Base-by-base conservation (phyloP, 2,797 vertebrate species). In the Sebastes minor region DNA sequence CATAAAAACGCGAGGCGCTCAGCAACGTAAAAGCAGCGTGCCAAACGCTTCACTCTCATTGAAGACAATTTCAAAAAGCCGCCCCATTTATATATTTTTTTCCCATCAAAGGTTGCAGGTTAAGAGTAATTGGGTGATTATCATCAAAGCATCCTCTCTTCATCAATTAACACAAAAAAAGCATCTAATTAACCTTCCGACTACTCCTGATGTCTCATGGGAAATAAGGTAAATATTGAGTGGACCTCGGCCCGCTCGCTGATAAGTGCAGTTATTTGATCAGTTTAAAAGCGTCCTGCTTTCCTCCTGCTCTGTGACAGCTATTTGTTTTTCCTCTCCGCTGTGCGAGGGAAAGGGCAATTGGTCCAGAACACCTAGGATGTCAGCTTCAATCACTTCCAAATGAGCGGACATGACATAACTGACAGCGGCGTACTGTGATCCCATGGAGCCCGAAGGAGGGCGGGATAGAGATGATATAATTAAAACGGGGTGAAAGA, bases 361-460 rank as follows among this genome's bases (percentile, higher is more conserved):
- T 61, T 78, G 77, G 63, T 57, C 28, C 62, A 13, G 62, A 64
- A 64, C 72, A 78, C 56, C 32, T 33, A 20, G 33, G 70, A 84
- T 20, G 78, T 84, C 78, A 1, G 16, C 74, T 76, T 82, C 77
- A 80, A 81, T 89, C 84, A 62, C 68, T 74, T 85, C 72, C 71
- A 81, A 90, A 82, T 73, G 76, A 89, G 86, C 42, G n/a, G 66
- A 80, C 79, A 70, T 65, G 68, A 81, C 74, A 11, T 76, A 83
- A 85, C 72, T 55, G 77, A 84, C 74, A 66, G 52, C 11, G 4
- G 73, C 38, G 22, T 49, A 60, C 69, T 67, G 67, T 22, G 61
- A 85, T 71, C 42, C 69, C 28, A 23, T 20, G 23, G 62, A 79
- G 49, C 82, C 18, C 8, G 13, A 69, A 53, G 3, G 59, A 38